Evolutionary conservation across 2,888 invertebrate species (phyloP).

Genomic region (Melanargia galathea): DNA sequence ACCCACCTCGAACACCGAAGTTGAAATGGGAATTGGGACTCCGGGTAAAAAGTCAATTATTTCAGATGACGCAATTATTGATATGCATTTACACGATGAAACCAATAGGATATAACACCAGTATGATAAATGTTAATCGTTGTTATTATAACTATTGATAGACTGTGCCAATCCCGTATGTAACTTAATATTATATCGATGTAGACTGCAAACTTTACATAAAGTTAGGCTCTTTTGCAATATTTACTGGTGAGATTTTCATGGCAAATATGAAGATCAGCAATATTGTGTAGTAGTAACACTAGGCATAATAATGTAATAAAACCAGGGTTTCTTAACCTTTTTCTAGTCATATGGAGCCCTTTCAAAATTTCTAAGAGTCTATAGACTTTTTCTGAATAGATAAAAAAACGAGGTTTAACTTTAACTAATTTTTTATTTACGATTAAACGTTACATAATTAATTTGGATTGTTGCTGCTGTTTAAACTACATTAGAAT

Average conservation of each 20-base stretch:
- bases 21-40: slow-evolving; percentile 60
- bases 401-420: too few relatives aligned
- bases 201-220: slow-evolving; percentile 21
- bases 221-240: slow-evolving; percentile 13
- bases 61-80: slow-evolving; percentile 83
- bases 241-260: background rate
- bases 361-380: too few relatives aligned
- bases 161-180: slow-evolving; percentile 18
- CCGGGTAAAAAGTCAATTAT: slow-evolving; percentile 74
- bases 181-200: slow-evolving; percentile 13
- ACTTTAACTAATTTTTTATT: too few relatives aligned
- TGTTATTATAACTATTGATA: slow-evolving; percentile 7
- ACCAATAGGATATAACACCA: slow-evolving; percentile 29
- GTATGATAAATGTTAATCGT: slow-evolving; percentile 9
- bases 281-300: too few relatives aligned
- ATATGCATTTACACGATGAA: slow-evolving; percentile 76
- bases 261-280: background rate
- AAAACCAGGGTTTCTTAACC: too few relatives aligned
- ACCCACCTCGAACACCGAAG: slow-evolving; percentile 73
- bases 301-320: too few relatives aligned
- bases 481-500: too few relatives aligned
- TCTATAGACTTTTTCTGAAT: too few relatives aligned
- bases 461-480: too few relatives aligned
- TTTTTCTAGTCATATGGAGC: too few relatives aligned
- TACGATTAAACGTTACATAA: too few relatives aligned